Conservation (phyloP, 2,113 vertebrate species). For the Regulus satrapa region DNA sequence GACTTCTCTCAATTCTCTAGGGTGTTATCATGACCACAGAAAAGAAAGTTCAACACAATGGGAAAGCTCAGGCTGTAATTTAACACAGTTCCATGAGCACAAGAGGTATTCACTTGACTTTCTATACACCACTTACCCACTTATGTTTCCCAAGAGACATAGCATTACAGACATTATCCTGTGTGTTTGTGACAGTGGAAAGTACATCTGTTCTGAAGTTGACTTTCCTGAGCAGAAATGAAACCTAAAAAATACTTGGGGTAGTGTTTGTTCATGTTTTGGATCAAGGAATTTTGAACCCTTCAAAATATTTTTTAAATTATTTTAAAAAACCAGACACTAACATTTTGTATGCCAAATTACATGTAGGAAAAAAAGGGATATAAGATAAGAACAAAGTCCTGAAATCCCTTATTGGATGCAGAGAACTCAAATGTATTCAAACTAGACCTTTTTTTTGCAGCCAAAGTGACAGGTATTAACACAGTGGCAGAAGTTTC, state of each 20-base stretch:
- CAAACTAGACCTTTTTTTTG: neutral
- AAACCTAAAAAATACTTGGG: neutral
- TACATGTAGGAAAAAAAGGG: neutral
- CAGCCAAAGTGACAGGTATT: neutral
- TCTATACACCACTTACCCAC: neutral
- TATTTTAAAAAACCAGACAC: neutral
- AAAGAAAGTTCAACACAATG: neutral
- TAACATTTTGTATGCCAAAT: neutral
- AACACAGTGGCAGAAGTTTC: neutral
- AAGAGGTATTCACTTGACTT: neutral
- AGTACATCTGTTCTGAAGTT: neutral
- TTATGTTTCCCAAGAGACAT: neutral
- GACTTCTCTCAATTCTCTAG: neutral
- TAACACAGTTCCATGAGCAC: neutral
- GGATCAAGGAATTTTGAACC: neutral
- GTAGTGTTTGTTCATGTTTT: neutral
- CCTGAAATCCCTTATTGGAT: neutral
- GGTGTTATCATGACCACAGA: neutral
- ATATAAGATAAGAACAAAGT: neutral
- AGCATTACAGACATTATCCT: neutral
- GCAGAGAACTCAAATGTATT: neutral
- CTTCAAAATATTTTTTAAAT: too few species aligned
- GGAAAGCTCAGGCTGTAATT: neutral
- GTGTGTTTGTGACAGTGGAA: neutral
- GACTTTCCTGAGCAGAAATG: neutral